phyloP scores from a whole-genome alignment of 1,140 invertebrate genomes.

The Brachionus manjavacas region DNA sequence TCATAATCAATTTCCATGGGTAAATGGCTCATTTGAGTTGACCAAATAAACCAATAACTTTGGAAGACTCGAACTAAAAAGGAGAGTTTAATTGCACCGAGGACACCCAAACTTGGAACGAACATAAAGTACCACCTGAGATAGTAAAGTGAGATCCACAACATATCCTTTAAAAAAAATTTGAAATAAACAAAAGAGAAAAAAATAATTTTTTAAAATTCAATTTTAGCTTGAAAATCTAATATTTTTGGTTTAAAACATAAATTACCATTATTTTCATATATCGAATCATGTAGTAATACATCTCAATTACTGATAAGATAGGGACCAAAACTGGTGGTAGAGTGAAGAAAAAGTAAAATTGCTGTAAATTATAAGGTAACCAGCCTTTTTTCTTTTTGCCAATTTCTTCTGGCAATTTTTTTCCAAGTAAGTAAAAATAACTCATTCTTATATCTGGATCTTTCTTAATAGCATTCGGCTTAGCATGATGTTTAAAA shows the following conservation, averaged over 20 bases:
- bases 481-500: conserved; percentile 56
- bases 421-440: conserved; percentile 51
- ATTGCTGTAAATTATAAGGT: conserved; percentile 47
- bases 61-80: conserved; percentile 43
- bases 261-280: background rate
- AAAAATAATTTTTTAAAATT: too few species aligned
- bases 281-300: background rate
- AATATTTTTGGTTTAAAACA: too few species aligned
- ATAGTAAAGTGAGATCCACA: background rate
- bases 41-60: conserved; percentile 56
- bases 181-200: too few species aligned
- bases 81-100: conserved; percentile 38
- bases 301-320: background rate
- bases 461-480: conserved; percentile 53
- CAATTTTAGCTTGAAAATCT: too few species aligned
- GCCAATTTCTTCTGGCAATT: background rate
- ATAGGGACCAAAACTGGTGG: background rate
- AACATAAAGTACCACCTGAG: conserved; percentile 12
- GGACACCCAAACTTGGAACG: background rate
- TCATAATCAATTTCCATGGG: conserved; percentile 56
- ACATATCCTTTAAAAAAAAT: background rate
- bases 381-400: conserved; percentile 44
- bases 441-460: conserved; percentile 52
- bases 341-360: conserved; percentile 46
- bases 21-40: conserved; percentile 55